phyloP scores from a whole-genome alignment of 1,140 invertebrate genomes.

The Hesperophylax magnus region DNA sequence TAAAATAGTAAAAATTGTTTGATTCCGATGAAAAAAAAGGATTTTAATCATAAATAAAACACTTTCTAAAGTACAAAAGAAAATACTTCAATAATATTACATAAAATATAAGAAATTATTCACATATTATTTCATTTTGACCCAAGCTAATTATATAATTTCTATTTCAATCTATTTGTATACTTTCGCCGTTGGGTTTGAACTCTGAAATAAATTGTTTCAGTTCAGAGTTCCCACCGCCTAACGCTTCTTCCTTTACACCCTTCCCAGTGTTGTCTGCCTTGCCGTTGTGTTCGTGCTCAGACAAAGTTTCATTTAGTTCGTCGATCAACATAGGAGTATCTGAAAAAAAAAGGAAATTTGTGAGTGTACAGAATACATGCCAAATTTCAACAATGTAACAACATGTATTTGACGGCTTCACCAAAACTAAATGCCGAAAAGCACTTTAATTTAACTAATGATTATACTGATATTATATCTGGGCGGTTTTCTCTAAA shows the following conservation, averaged over 20 bases:
- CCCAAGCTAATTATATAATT: not conserved
- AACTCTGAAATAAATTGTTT: conserved; percentile 45
- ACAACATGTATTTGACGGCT: not conserved
- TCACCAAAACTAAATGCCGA: not conserved
- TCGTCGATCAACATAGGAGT: conserved; percentile 54
- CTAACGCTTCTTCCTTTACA: conserved; percentile 16
- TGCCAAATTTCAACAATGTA: not conserved
- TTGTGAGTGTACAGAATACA: not conserved
- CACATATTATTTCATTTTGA: too few relatives aligned
- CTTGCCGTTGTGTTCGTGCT: conserved; percentile 46
- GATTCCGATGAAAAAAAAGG: too few relatives aligned
- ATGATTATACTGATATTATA: not conserved
- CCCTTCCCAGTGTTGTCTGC: not conserved
- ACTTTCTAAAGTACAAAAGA: too few relatives aligned
- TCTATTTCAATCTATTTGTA: conserved; percentile 17
- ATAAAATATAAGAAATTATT: too few relatives aligned
- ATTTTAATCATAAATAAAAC: too few relatives aligned
- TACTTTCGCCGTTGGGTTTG: conserved; percentile 29
- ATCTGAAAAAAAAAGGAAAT: conserved; percentile 45
- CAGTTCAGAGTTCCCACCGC: conserved; percentile 20
- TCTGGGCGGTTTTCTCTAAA: too few relatives aligned
- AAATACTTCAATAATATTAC: too few relatives aligned
- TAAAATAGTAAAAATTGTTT: too few relatives aligned
- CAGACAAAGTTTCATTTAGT: conserved; percentile 51
- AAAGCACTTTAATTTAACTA: not conserved